Evolutionary conservation across 2,113 vertebrate genomes (phyloP), one percentile per base, ranked within the genome.

Genomic region (Perca flavescens): DNA sequence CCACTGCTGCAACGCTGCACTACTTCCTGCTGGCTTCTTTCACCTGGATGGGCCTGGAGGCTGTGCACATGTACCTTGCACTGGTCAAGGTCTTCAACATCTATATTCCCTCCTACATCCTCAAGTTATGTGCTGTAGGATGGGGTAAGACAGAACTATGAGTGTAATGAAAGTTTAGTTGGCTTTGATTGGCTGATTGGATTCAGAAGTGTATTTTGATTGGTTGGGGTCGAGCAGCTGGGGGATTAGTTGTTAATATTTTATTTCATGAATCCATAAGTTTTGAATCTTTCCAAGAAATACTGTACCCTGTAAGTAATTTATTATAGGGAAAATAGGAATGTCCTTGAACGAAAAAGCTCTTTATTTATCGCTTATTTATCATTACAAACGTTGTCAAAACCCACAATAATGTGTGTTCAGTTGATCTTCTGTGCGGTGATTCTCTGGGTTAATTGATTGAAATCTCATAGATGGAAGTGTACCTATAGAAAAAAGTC

Each of bases 1-100:
- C 89, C 0, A 84, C 93, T 2, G 96, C 96, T 0, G 88, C 87
- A 3, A 9, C 77, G 2, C 94, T 97, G 9, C 97, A 97, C 76
- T 99, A 97, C 85, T 98, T 96, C 84, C 89, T 99, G 65, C 82
- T 99, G 10, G 95, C 95, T 2, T 95, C 97, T 34, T 97, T 98
- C 91, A 95, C 94, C 0, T 98, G 97, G 97, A 98, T 98, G 97
- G 96, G 95, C 40, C 89, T 99, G 73, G 96, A 97, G 82, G 96
- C 97, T 0, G 74, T 97, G 31, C 96, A 97, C 85, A 97, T 98
- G 95, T 98, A 98, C 90, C 90, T 97, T 6, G 93, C 96, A 54
- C 88, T 99, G 56, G 92, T 99, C 87, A 97, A 96, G 93, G 97
- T 99, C 85, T 98, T 99, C 95, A 98, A 97, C 62, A 92, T 91